Evolutionary conservation across 2,113 vertebrate species (phyloP).

Genomic region (Mugil cephalus): DNA sequence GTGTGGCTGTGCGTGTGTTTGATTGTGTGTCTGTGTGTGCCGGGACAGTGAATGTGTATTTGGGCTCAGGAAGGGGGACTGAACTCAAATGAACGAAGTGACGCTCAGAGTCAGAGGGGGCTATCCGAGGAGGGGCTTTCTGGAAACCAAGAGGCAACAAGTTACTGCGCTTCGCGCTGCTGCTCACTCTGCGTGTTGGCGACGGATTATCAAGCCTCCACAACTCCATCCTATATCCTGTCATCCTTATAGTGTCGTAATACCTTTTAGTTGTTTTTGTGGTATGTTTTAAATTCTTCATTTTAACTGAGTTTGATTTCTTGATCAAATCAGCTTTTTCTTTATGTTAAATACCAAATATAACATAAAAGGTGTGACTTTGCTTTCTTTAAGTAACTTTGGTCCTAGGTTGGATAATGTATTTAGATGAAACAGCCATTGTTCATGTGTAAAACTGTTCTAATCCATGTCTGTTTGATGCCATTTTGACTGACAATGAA

Average conservation of each 20-base stretch:
- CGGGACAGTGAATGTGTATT: constrained; percentile 43
- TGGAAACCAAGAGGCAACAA: constrained; percentile 43
- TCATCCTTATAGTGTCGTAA: too few relatives aligned
- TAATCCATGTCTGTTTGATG: background rate
- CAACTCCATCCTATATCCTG: too few relatives aligned
- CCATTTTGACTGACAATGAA: background rate
- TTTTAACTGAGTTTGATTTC: too few relatives aligned
- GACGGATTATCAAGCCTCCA: too few relatives aligned
- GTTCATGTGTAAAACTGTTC: background rate
- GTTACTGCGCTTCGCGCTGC: background rate
- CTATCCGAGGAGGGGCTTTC: constrained; percentile 69
- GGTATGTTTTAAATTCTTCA: too few relatives aligned
- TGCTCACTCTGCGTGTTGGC: background rate
- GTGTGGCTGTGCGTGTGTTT: constrained; percentile 16
- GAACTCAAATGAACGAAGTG: constrained; percentile 65
- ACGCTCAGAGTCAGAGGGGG: constrained; percentile 56
- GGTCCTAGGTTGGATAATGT: too few relatives aligned
- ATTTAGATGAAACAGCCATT: background rate
- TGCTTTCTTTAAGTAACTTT: background rate
- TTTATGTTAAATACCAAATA: background rate
- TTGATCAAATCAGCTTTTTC: too few relatives aligned
- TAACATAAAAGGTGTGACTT: background rate
- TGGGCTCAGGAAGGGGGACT: constrained; percentile 44
- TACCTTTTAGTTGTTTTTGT: too few relatives aligned
- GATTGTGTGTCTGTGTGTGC: constrained; percentile 7